Conservation (phyloP, 1,140 invertebrate species). For the Solenopsis invicta region DNA sequence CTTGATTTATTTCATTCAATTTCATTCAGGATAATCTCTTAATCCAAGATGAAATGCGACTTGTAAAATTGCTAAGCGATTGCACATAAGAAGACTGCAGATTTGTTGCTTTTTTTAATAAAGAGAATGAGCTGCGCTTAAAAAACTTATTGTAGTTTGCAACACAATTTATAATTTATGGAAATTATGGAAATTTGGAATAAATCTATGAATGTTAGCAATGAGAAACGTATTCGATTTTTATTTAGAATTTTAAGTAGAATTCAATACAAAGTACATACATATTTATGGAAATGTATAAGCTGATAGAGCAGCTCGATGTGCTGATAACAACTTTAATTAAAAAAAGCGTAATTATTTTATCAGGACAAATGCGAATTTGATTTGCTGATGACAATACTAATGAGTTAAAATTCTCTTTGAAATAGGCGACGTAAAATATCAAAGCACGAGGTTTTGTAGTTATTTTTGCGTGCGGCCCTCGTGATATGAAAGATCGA, state of each 20-base stretch:
- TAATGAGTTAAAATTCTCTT: constrained; percentile 1
- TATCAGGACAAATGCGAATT: background rate
- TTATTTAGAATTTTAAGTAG: too few relatives aligned
- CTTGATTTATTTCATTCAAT: background rate
- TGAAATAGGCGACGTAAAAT: constrained; percentile 13
- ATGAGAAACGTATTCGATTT: too few relatives aligned
- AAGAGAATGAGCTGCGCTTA: too few relatives aligned
- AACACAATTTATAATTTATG: too few relatives aligned
- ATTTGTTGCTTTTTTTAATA: too few relatives aligned
- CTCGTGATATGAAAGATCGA: constrained; percentile 32
- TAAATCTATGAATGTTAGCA: too few relatives aligned
- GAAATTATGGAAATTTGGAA: too few relatives aligned
- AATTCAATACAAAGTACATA: background rate
- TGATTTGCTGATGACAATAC: background rate
- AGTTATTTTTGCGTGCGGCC: constrained; percentile 22
- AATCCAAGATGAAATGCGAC: too few relatives aligned
- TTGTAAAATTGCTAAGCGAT: too few relatives aligned
- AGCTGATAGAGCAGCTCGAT: background rate
- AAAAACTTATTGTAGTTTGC: too few relatives aligned
- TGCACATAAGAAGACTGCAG: too few relatives aligned
- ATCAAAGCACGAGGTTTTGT: constrained; percentile 19
- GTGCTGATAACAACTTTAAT: background rate
- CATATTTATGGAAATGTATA: background rate
- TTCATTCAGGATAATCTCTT: too few relatives aligned
- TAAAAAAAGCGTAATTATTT: background rate